Evolutionary conservation across 92 coral and sea anemone genomes (phyloP).

Genomic region (Paramuricea clavata): DNA sequence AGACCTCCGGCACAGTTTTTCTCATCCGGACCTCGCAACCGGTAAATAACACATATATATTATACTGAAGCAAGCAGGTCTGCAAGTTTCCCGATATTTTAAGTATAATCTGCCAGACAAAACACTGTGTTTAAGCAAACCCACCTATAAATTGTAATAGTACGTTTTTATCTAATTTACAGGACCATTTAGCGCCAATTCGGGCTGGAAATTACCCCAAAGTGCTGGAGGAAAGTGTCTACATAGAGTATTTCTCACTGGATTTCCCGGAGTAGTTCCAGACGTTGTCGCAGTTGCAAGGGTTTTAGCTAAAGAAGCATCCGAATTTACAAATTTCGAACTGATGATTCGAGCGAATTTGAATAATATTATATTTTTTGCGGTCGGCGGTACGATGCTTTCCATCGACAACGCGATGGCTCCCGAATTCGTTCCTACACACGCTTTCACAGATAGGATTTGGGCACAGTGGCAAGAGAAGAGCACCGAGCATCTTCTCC

Average conservation of each 20-base stretch:
- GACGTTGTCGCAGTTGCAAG: constrained; percentile 22
- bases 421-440: constrained; percentile 31
- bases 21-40: too few relatives aligned
- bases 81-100: too few relatives aligned
- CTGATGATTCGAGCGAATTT: constrained; percentile 31
- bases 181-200: background rate
- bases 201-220: background rate
- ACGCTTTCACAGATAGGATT: constrained; percentile 47
- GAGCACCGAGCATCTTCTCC: constrained; percentile 64
- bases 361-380: constrained; percentile 16
- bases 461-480: constrained; percentile 93
- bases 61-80: too few relatives aligned
- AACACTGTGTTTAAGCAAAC: too few relatives aligned
- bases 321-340: constrained; percentile 4
- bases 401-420: constrained; percentile 13
- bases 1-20: too few relatives aligned
- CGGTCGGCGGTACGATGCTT: constrained; percentile 32
- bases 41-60: too few relatives aligned
- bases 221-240: constrained; percentile 40
- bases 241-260: constrained; percentile 1
- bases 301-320: constrained; percentile 10
- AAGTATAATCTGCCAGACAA: too few relatives aligned
- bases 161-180: background rate
- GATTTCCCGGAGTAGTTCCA: background rate
- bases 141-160: background rate